Evolutionary conservation across 1,140 invertebrate genomes (phyloP), one percentile per base, ranked within the genome.

Genomic region (Belonocnema kinseyi): DNA sequence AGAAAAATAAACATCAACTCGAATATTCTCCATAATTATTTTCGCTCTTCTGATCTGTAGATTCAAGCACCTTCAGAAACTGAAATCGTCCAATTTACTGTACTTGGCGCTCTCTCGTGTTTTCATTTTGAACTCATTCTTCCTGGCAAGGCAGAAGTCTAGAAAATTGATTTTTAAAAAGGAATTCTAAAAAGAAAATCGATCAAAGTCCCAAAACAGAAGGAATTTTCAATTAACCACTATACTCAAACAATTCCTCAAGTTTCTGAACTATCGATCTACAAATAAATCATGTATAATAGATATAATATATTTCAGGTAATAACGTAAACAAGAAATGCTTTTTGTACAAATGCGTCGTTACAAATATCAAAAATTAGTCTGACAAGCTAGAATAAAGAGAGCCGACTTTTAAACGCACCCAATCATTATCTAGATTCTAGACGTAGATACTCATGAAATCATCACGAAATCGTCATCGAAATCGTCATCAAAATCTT

Each of bases 261-360:
- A 46, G 40, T 11, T 46, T 46, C 40, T 46, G 40, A 46, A 46
- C 10, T 1, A 46, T 46, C 40, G 40, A 46, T 46, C 40, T 46
- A 46, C 40, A 11, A 46, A 46, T 46, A 11, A 46, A 46, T 66
- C 77, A 79, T 75, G 71, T 82, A 80, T 81, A 81, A 75, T 85
- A 81, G 76, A 83, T 82, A 84, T 85, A 83, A 88, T 83, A 82
- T 85, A 85, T 85, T 84, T 85, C 74, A 87, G 81, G 54, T 85
- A 82, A 82, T 86, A 86, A 87, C 82, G 61, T 85, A 87, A 86
- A 85, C 82, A 85, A 85, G 78, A 80, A 82, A 80, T 77, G 80
- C 71, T 61, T 81, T 84, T 82, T 87, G 80, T 88, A 86, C 83
- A 86, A 87, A 88, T 81, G 80, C 71, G 61, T 80, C 78, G 53